Evolutionary conservation across 1,140 invertebrate species (phyloP).

Genomic region (Drosophila watanabei): DNA sequence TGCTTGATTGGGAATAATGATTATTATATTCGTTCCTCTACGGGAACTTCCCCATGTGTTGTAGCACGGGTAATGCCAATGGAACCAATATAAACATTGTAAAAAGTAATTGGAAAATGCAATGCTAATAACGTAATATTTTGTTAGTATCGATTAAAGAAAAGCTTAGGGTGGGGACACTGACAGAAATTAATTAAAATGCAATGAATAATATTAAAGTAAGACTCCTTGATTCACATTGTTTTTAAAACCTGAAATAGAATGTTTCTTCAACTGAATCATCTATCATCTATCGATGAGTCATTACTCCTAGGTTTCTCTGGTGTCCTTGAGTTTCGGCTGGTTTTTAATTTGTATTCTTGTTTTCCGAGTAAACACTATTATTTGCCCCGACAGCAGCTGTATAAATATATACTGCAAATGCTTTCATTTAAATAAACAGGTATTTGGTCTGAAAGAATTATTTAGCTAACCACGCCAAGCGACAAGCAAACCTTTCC

Average conservation of each 20-base stretch:
- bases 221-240: background rate
- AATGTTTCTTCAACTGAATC: background rate
- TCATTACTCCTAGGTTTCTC: background rate
- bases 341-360: constrained; percentile 12
- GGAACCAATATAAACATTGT: background rate
- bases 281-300: background rate
- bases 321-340: constrained; percentile 19
- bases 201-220: background rate
- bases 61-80: background rate
- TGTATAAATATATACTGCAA: constrained; percentile 36
- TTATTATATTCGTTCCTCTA: constrained; percentile 8
- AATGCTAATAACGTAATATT: constrained; percentile 1
- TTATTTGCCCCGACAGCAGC: constrained; percentile 17
- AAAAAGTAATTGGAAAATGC: constrained; percentile 5
- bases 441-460: background rate
- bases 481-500: background rate
- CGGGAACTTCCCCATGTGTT: background rate
- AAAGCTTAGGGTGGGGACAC: background rate
- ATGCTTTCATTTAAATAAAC: constrained; percentile 14
- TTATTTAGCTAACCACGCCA: background rate
- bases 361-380: constrained; percentile 11
- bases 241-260: background rate
- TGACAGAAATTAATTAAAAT: background rate
- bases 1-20: constrained; percentile 29
- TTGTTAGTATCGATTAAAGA: background rate